Base-by-base conservation (phyloP, 2,113 vertebrate species). In the Pipra filicauda region DNA sequence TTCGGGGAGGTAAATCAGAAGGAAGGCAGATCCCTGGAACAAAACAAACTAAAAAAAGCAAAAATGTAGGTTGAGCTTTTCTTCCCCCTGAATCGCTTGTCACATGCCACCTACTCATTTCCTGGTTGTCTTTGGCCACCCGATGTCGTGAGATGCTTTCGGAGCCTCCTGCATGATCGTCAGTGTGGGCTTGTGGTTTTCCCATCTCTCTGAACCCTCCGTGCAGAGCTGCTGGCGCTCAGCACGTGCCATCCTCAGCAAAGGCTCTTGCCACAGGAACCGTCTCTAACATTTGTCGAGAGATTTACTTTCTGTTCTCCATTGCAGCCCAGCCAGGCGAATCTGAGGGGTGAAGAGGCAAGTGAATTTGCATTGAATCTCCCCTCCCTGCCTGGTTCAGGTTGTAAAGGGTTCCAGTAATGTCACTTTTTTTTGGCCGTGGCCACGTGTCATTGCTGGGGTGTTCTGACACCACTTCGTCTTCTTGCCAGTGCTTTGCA, bases 71-170 rank as follows among this genome's bases (percentile, higher is more conserved):
- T 84, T 89, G 91, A 72, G 52, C 23, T 61, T 24, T 49, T 37
- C 37, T 49, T 22, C 11, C 14, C 55, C 33, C 43, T 5, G 39
- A 91, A 52, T 87, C 84, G 76, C 86, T 84, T 84, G 75, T 91
- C 83, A 77, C 35, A 48, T 80, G 75, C 85, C 67, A 74, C 85
- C 85, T 84, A 51, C 91, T 66, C 52, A 12, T 91, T 95, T 97
- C 93, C 83, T 75, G 39, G 65, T 55, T 92, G 10, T 55, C 91
- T 93, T 52, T 92, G 96, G 91, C 78, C 91, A 81, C 39, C 43
- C 27, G 12, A 4, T 52, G 13, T 13, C 30, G 39, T 80, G 59
- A 81, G 79, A 70, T 52, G 5, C 58, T 89, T 66, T 41, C 49
- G 1, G 9, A 88, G 58, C 58, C 17, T 39, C 3, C 0, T 9